Percentiles rank a stretch among this genome's conserved stretches.
Evolutionary conservation across 2,113 vertebrate species (phyloP).

Genomic region (Brachypteracias leptosomus): DNA sequence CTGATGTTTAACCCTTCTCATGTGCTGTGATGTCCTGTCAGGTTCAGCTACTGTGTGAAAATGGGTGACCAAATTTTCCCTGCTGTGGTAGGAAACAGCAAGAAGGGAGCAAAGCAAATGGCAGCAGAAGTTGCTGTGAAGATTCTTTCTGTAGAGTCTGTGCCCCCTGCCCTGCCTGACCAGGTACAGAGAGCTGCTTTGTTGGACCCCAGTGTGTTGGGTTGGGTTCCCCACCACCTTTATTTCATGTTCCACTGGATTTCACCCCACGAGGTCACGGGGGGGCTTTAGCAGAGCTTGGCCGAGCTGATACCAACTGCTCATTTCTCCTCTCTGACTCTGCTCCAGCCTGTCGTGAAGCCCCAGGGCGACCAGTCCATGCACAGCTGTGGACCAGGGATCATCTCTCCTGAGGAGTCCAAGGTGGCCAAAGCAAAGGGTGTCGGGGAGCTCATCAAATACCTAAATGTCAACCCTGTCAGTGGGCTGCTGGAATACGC

Average conservation of each 20-base stretch:
- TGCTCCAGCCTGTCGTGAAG: neutral
- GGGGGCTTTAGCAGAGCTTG: neutral
- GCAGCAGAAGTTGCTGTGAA: conserved; percentile 93
- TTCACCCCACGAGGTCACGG: neutral
- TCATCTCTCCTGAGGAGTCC: neutral
- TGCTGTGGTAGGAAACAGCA: conserved; percentile 89
- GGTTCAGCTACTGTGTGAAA: conserved; percentile 93
- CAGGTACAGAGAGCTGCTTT: conserved; percentile 72
- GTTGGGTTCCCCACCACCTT: neutral
- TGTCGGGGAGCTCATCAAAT: conserved; percentile 89
- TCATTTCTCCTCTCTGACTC: neutral
- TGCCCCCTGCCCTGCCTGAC: conserved; percentile 58
- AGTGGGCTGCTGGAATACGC: conserved; percentile 93
- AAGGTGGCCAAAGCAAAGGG: conserved; percentile 76
- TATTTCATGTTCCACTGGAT: neutral
- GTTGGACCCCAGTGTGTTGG: neutral
- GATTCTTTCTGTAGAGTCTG: conserved; percentile 81
- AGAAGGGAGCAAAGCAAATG: conserved; percentile 94
- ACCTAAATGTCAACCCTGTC: conserved; percentile 92
- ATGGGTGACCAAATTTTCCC: conserved; percentile 87
- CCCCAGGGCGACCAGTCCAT: neutral
- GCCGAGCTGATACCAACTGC: neutral
- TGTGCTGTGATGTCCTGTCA: conserved; percentile 59
- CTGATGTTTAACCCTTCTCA: neutral
- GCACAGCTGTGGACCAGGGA: neutral